Evolutionary conservation across 2,113 vertebrate genomes (phyloP).

Genomic region (Sebastes schlegelii): DNA sequence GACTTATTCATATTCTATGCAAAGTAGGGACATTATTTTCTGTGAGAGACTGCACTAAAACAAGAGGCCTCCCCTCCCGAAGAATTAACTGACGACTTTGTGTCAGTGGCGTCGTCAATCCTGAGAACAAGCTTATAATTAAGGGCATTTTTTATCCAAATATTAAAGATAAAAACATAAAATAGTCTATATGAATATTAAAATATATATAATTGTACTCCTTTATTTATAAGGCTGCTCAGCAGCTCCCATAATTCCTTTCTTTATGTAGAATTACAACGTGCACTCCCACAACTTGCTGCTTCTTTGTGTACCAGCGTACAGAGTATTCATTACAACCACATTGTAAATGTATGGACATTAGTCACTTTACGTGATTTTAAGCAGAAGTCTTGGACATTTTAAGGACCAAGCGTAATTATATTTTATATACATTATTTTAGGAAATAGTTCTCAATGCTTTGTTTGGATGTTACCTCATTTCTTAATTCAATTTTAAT

Average conservation of each 20-base stretch:
- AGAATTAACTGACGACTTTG: neutral
- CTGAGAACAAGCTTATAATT: too few relatives aligned
- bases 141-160: too few relatives aligned
- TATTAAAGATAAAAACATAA: too few relatives aligned
- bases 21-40: neutral
- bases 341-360: neutral
- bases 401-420: neutral
- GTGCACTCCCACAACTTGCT: too few relatives aligned
- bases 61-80: neutral
- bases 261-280: neutral
- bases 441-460: neutral
- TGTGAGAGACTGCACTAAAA: neutral
- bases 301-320: neutral
- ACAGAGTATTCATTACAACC: neutral
- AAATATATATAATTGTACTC: neutral
- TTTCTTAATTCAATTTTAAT: neutral
- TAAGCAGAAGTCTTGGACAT: neutral
- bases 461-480: neutral
- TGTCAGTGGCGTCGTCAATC: neutral
- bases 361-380: neutral
- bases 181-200: neutral
- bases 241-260: neutral
- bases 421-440: neutral
- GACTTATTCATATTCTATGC: neutral
- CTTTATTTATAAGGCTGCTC: neutral